Evolutionary conservation across 2,797 vertebrate genomes (phyloP).

Genomic region (Hyperoplus lanceolatus): DNA sequence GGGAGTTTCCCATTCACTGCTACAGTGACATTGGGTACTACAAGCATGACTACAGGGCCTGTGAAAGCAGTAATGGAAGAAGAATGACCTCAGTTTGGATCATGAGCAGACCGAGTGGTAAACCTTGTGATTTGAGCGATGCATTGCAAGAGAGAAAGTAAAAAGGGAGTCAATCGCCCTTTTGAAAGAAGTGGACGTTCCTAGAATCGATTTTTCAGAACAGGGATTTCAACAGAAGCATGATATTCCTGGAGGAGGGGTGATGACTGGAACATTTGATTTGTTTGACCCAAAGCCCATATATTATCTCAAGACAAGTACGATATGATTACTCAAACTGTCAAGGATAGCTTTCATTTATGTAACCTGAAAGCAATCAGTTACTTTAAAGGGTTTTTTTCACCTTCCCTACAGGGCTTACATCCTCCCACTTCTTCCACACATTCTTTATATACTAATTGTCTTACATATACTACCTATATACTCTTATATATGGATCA

Average conservation of each 20-base stretch:
- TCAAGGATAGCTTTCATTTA: slow-evolving; percentile 7
- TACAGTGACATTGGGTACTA: slow-evolving; percentile 28
- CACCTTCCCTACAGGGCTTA: background rate
- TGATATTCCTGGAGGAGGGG: slow-evolving; percentile 8
- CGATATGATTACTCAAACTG: slow-evolving; percentile 15
- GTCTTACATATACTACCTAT: background rate
- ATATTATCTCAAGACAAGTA: slow-evolving; percentile 22
- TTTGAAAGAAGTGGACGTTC: background rate
- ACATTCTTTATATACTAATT: background rate
- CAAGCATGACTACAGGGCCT: slow-evolving; percentile 19
- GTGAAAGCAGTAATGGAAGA: slow-evolving; percentile 6
- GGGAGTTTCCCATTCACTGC: background rate
- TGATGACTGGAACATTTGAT: slow-evolving; percentile 21
- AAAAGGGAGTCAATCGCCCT: slow-evolving; percentile 11
- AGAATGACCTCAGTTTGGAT: slow-evolving; percentile 23
- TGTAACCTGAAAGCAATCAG: slow-evolving; percentile 14
- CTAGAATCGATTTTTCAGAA: slow-evolving; percentile 32
- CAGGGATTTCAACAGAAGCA: slow-evolving; percentile 17
- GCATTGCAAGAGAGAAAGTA: background rate
- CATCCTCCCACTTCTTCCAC: slow-evolving; percentile 10
- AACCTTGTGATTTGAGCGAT: slow-evolving; percentile 51
- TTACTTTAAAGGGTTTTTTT: slow-evolving; percentile 11
- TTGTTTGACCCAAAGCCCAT: slow-evolving; percentile 2
- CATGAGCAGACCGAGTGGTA: slow-evolving; percentile 15
- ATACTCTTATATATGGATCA: slow-evolving; percentile 15